Percentiles rank a stretch among this genome's conserved stretches.
Evolutionary conservation across 2,113 vertebrate species (phyloP).

Genomic region (Caracal caracal): DNA sequence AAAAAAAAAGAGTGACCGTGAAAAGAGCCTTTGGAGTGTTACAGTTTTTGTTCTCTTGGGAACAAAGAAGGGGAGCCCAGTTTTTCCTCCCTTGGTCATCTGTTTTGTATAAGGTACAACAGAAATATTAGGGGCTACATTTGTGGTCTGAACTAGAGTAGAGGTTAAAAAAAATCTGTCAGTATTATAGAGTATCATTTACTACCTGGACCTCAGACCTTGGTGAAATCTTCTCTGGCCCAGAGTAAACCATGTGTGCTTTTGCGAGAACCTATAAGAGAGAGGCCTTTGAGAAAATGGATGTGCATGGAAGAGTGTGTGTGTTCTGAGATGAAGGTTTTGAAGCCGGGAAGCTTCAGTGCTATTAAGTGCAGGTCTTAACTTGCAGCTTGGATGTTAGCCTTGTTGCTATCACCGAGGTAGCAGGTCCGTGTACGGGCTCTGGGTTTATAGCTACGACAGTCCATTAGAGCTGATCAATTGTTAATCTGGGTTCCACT

Average conservation of each 20-base stretch:
- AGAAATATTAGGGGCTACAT: neutral
- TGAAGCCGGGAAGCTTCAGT: conserved; percentile 32
- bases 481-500: conserved; percentile 88
- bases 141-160: neutral
- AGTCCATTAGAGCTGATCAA: conserved; percentile 91
- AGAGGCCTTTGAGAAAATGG: conserved; percentile 50
- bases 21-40: neutral
- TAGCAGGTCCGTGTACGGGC: conserved; percentile 82
- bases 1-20: no score
- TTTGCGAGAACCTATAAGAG: conserved; percentile 11
- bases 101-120: neutral
- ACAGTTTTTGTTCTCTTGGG: neutral
- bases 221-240: conserved; percentile 27
- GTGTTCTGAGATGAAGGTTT: conserved; percentile 60
- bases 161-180: neutral
- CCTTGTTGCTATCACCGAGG: conserved; percentile 82
- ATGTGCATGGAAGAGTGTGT: conserved; percentile 44
- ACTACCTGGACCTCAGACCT: neutral
- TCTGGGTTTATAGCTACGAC: conserved; percentile 85
- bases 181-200: neutral
- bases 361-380: conserved; percentile 71
- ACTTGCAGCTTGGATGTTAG: conserved; percentile 80
- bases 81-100: neutral
- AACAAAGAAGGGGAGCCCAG: neutral
- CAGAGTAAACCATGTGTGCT: neutral